These are phyloP conservation scores for Nansenia antarctica DNA, from an alignment of 2,113 vertebrate genomes.

Conservation along the genomic window DNA sequence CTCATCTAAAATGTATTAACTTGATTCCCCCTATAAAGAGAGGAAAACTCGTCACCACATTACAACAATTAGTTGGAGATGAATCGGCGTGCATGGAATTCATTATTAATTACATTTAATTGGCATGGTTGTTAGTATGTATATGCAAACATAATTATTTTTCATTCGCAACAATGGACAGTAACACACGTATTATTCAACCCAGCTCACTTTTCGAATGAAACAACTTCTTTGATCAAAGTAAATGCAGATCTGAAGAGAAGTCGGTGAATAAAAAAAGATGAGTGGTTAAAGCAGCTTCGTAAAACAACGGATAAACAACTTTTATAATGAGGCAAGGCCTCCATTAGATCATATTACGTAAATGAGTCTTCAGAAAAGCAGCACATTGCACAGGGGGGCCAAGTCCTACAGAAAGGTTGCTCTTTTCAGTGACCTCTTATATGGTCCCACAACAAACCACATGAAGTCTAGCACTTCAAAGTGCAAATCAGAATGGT, in stretches of 20 bases:
- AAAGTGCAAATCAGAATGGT: background rate
- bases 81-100: background rate
- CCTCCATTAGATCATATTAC: background rate
- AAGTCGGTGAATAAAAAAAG: background rate
- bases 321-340: background rate
- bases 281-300: background rate
- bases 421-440: too few relatives aligned
- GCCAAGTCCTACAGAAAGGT: too few relatives aligned
- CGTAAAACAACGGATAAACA: too few relatives aligned
- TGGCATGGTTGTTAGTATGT: background rate
- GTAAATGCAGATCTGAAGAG: background rate
- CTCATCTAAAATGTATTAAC: background rate
- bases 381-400: too few relatives aligned
- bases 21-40: background rate
- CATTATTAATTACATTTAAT: slow-evolving; percentile 1
- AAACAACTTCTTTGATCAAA: background rate
- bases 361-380: too few relatives aligned
- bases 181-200: background rate
- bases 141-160: background rate
- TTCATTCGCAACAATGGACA: background rate
- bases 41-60: background rate
- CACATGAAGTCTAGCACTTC: background rate
- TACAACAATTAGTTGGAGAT: background rate
- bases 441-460: too few relatives aligned
- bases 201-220: background rate